A percentile compares a stretch with the other conserved stretches of the same genome.
Conservation (phyloP, 2,113 vertebrate species). For the Aythya baeri region DNA sequence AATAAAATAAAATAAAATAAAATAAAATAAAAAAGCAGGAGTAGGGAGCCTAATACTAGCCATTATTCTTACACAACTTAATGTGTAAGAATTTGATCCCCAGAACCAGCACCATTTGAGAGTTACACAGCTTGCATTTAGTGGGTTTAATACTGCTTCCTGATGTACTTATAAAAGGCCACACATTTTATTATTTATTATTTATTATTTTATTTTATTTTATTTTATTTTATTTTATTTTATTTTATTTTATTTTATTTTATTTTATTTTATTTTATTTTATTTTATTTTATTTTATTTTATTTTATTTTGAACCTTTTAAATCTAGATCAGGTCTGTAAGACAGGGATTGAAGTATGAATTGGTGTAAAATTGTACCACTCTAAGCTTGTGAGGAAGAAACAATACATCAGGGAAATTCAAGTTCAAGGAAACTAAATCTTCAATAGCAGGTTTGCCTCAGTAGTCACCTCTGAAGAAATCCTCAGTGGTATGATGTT, state of each 20-base stretch:
- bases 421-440: background rate
- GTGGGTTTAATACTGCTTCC: background rate
- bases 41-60: background rate
- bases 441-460: background rate
- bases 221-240: background rate
- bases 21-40: background rate
- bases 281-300: background rate
- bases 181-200: background rate
- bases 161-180: background rate
- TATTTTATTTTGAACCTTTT: background rate
- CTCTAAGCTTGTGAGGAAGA: background rate
- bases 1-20: too few species aligned
- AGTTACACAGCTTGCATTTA: background rate
- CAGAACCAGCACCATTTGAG: background rate
- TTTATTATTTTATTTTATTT: too few species aligned
- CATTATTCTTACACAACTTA: background rate
- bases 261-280: background rate
- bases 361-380: background rate
- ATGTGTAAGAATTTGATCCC: rapidly evolving
- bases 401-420: constrained; percentile 10
- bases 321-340: background rate
- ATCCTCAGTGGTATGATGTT: background rate
- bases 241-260: background rate
- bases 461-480: background rate
- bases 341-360: background rate